Evolutionary conservation across 2,797 vertebrate species (phyloP), one percentile per base, ranked within the genome.

Genomic region (Fringilla coelebs): DNA sequence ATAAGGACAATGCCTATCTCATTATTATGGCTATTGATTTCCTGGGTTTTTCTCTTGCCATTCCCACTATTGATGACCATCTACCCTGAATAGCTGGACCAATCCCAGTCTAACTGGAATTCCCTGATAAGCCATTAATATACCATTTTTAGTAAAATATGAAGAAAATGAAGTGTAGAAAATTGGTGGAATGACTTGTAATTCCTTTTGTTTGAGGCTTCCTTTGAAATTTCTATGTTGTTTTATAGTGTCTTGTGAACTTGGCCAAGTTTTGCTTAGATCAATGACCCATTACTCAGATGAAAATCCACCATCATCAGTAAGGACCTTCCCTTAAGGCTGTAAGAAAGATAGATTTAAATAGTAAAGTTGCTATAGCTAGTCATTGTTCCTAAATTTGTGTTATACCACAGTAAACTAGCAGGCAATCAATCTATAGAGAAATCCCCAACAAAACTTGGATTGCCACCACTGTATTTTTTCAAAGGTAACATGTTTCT

Each of bases 21-120:
- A 82, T 91, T 88, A 78, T 65, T 82, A 66, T 52, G 48, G 28
- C 67, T 75, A 96, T 75, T 84, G 89, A 93, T 94, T 89, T 74
- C 68, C 24, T 76, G 57, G n/a, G 77, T 92, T 93, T 80, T 72
- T 87, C 36, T 73, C 49, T 63, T 79, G 3, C 38, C 3, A 7
- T 78, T 45, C 24, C 31, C 48, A 16, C 3, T 76, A 14, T 13
- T 86, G 26, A 51, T 22, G 34, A 61, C 26, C 68, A 57, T 71
- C 38, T 88, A 17, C 20, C 46, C 41, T 55, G 11, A 65, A 36
- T 31, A n/a, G n/a, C 16, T 80, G 62, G 9, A 51, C 13, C 6
- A 84, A 58, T 8, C 6, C 6, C 20, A 74, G 4, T 5, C n/a
- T 49, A 71, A 43, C 10, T 58, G 24, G 10, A 13, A 70, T 73